Evolutionary conservation across 2,888 invertebrate genomes (phyloP).

Genomic region (Calephelis perditalis): DNA sequence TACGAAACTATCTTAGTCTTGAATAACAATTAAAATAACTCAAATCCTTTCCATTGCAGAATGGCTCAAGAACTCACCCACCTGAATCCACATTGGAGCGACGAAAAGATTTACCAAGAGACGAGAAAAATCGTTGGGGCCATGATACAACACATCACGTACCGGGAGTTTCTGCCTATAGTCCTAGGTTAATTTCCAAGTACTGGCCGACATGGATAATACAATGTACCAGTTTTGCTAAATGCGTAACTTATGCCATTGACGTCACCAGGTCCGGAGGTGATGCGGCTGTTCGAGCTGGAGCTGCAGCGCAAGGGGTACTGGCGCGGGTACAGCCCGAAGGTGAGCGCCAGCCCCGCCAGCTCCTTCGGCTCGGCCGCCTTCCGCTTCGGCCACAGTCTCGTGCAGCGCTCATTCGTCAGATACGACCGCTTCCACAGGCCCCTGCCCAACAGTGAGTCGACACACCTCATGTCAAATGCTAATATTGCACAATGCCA

Average conservation of each 20-base stretch:
- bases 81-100: conserved; percentile 91
- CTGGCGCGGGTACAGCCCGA: conserved; percentile 83
- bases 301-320: conserved; percentile 82
- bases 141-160: conserved; percentile 90
- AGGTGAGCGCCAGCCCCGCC: conserved; percentile 85
- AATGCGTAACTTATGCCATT: neutral
- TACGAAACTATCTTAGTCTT: too few relatives aligned
- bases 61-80: conserved; percentile 84
- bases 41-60: conserved; percentile 42
- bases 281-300: conserved; percentile 86
- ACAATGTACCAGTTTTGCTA: too few relatives aligned
- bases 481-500: too few relatives aligned
- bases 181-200: conserved; percentile 77
- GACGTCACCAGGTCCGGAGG: conserved; percentile 78
- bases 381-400: conserved; percentile 91
- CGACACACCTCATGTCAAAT: neutral
- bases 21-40: too few relatives aligned
- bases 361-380: conserved; percentile 90
- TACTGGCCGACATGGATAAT: too few relatives aligned
- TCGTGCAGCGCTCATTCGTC: conserved; percentile 88
- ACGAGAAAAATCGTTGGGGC: conserved; percentile 89
- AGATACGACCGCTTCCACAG: conserved; percentile 84
- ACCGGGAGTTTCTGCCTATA: conserved; percentile 89
- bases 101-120: conserved; percentile 92
- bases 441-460: conserved; percentile 84